Percentiles rank a stretch among this genome's conserved stretches.
phyloP scores from a whole-genome alignment of 37 sponge, comb jelly and placozoan genomes.

The Halisarca cf. caerulea region DNA sequence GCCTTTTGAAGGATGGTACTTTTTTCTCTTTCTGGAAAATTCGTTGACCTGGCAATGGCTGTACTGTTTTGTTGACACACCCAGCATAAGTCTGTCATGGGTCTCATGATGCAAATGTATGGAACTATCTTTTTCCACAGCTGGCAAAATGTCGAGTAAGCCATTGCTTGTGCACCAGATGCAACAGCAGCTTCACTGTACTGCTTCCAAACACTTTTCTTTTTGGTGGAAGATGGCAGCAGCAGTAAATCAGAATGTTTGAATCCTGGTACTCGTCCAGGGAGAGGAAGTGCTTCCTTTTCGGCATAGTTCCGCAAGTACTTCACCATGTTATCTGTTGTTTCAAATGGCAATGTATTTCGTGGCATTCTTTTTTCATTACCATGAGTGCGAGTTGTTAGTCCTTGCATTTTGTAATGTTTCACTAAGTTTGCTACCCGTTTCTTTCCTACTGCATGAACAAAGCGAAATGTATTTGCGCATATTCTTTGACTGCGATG shows the following conservation, averaged over 20 bases:
- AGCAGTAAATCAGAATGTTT: conserved; percentile 20
- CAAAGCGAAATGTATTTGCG: background rate
- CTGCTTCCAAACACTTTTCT: background rate
- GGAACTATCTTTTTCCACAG: too few relatives aligned
- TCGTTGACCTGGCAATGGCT: too few relatives aligned
- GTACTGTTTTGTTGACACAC: too few relatives aligned
- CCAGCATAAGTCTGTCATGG: too few relatives aligned
- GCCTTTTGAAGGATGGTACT: too few relatives aligned
- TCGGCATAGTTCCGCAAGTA: conserved; percentile 29
- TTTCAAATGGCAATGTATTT: background rate
- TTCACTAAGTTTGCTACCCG: background rate
- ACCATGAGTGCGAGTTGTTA: background rate
- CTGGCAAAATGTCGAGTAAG: conserved; percentile 27
- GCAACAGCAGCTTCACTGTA: background rate
- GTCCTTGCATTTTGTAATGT: background rate
- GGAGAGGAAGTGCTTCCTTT: conserved; percentile 26
- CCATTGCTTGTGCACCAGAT: background rate
- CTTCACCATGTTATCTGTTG: background rate
- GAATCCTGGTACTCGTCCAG: conserved; percentile 21
- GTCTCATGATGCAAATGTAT: too few relatives aligned
- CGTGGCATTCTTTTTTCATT: background rate
- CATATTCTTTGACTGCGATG: background rate
- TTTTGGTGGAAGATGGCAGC: conserved; percentile 17
- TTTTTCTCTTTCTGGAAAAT: too few relatives aligned
- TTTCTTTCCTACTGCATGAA: background rate